Evolutionary conservation across 2,888 invertebrate species (phyloP).

Genomic region (Syrista parreyssii): DNA sequence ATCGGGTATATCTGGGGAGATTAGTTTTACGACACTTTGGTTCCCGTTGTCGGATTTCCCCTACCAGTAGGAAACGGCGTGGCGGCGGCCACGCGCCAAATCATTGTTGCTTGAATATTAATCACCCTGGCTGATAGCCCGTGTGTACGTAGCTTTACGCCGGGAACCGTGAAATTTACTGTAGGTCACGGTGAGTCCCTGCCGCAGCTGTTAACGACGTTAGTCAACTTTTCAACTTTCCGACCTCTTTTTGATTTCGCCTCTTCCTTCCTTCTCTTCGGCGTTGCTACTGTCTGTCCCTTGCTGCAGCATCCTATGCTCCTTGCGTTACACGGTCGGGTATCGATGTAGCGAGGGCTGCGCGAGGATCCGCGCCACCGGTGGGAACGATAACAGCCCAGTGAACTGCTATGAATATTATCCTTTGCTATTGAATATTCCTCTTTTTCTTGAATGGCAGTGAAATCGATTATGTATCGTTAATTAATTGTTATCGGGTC

Average conservation of each 20-base stretch:
- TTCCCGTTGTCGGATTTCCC: constrained; percentile 29
- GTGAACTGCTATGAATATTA: neutral
- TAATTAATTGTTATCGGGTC: neutral
- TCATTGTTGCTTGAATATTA: constrained; percentile 12
- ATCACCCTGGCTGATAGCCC: constrained; percentile 5
- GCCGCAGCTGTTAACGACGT: neutral
- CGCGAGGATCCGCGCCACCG: neutral
- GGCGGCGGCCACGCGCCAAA: constrained; percentile 25
- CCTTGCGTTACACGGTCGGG: neutral
- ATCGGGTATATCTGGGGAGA: constrained; percentile 39
- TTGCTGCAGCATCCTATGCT: neutral
- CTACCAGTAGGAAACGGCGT: constrained; percentile 23
- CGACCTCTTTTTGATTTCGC: neutral
- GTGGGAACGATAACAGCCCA: neutral
- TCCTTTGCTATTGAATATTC: neutral
- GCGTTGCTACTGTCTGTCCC: neutral
- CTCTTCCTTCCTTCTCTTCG: neutral
- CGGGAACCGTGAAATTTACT: neutral
- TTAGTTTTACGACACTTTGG: constrained; percentile 46
- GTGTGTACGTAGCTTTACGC: neutral
- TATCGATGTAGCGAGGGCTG: neutral
- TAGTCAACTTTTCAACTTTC: neutral
- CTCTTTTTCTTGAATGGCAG: neutral
- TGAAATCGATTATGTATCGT: neutral
- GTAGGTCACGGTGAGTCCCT: neutral